phyloP scores from a whole-genome alignment of 1,140 invertebrate genomes.

The Asbolus verrucosus region DNA sequence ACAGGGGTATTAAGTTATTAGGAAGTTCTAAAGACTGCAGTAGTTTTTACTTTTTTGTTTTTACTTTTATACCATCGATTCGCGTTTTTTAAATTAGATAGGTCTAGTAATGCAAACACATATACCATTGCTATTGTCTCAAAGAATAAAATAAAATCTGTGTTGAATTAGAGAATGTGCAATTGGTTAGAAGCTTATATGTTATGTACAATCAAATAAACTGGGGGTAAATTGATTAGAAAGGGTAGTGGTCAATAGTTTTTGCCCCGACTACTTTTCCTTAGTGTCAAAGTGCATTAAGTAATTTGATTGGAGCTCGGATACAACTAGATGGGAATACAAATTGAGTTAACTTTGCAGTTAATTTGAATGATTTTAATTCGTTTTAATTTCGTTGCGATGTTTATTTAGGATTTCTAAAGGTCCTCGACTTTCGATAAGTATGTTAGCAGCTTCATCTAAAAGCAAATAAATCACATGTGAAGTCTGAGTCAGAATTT shows the following conservation, averaged over 20 bases:
- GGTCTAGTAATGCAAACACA: no score
- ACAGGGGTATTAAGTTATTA: constrained; percentile 35
- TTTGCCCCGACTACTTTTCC: constrained; percentile 10
- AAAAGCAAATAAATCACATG: constrained; percentile 13
- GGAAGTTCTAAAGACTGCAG: constrained; percentile 26
- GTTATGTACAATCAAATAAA: not conserved
- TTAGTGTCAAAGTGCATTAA: constrained; percentile 26
- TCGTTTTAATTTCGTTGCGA: constrained; percentile 7
- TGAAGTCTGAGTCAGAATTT: not conserved
- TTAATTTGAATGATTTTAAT: constrained; percentile 25
- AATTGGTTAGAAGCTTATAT: not conserved
- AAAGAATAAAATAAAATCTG: constrained; percentile 1
- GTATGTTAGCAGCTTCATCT: not conserved
- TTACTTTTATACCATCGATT: not conserved
- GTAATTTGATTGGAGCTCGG: constrained; percentile 9
- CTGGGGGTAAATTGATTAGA: constrained; percentile 6
- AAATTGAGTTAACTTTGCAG: constrained; percentile 10
- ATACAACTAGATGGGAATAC: not conserved
- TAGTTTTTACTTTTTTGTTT: no score
- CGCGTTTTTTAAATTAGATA: not conserved
- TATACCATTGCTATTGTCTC: no score
- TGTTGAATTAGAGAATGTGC: not conserved
- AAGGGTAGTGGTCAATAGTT: constrained; percentile 10
- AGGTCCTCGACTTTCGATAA: not conserved
- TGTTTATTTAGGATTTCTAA: constrained; percentile 18